A percentile compares a stretch with the other conserved stretches of the same genome.
phyloP scores from a whole-genome alignment of 2,797 vertebrate species.

The Ataeniobius toweri region DNA sequence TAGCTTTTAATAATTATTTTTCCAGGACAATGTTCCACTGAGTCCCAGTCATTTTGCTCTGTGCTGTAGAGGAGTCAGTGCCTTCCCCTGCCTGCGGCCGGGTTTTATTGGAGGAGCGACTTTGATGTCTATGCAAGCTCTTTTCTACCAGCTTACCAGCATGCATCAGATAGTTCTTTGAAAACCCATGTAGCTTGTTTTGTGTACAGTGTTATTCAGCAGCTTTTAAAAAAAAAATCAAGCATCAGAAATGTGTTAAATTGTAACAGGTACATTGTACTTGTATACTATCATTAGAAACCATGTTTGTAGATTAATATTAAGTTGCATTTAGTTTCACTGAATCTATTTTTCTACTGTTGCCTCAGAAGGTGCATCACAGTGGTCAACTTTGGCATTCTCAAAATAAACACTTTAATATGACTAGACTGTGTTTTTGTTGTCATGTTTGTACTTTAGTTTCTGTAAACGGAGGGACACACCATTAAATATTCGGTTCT shows the following conservation, averaged over 20 bases:
- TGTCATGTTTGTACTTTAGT: no score
- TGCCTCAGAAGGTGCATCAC: constrained; percentile 78
- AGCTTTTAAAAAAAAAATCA: constrained; percentile 63
- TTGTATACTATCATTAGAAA: constrained; percentile 73
- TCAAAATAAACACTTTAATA: constrained; percentile 82
- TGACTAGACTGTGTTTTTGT: constrained; percentile 14
- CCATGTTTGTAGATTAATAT: constrained; percentile 79
- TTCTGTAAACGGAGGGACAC: no score
- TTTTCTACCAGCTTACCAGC: constrained; percentile 82
- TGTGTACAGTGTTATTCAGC: constrained; percentile 78
- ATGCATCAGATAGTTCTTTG: constrained; percentile 76
- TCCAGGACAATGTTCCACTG: constrained; percentile 71
- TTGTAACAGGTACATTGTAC: constrained; percentile 76
- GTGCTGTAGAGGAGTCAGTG: constrained; percentile 80
- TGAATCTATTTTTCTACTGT: constrained; percentile 87
- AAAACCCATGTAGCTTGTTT: constrained; percentile 78
- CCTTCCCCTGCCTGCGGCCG: constrained; percentile 79
- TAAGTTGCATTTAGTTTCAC: constrained; percentile 82
- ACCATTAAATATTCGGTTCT: background rate
- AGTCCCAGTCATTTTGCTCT: constrained; percentile 72
- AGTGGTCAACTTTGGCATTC: constrained; percentile 80
- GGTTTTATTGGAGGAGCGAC: constrained; percentile 80
- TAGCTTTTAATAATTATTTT: constrained; percentile 67
- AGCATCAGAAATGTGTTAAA: constrained; percentile 73
- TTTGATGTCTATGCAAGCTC: constrained; percentile 84